Evolutionary conservation across 2,888 invertebrate genomes (phyloP).

Genomic region (Philereme vetulata): DNA sequence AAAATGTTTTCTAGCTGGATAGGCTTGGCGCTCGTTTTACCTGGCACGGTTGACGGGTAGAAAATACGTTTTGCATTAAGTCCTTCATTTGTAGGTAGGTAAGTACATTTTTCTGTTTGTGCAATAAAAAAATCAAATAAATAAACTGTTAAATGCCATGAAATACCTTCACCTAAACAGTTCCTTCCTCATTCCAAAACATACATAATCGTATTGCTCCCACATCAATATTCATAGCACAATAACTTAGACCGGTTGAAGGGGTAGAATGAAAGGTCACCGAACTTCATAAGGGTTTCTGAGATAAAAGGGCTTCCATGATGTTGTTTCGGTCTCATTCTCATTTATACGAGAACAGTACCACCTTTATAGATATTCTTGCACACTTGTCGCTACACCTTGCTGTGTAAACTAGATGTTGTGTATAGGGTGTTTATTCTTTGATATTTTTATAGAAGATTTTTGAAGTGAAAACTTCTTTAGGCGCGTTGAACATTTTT

Average conservation of each 20-base stretch:
- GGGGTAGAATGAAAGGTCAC: slow-evolving; percentile 54
- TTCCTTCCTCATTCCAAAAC: background rate
- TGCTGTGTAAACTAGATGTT: slow-evolving; percentile 54
- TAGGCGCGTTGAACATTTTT: too few species aligned
- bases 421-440: slow-evolving; percentile 48
- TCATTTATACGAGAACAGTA: slow-evolving; percentile 49
- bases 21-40: too few species aligned
- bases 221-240: slow-evolving; percentile 51
- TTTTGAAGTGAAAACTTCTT: too few species aligned
- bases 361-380: slow-evolving; percentile 51
- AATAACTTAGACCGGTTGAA: slow-evolving; percentile 42
- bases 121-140: too few species aligned
- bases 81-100: too few species aligned
- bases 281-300: slow-evolving; percentile 50
- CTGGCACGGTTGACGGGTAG: too few species aligned
- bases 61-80: too few species aligned
- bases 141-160: too few species aligned
- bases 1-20: too few species aligned
- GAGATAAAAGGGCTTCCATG: slow-evolving; percentile 57
- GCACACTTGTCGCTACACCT: slow-evolving; percentile 72
- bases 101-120: too few species aligned
- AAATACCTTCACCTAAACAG: too few species aligned
- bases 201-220: slow-evolving; percentile 22
- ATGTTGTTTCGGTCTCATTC: slow-evolving; percentile 62
- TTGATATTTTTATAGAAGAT: too few species aligned